Conservation (phyloP, 1,140 invertebrate species). For the Drosophila rufa region DNA sequence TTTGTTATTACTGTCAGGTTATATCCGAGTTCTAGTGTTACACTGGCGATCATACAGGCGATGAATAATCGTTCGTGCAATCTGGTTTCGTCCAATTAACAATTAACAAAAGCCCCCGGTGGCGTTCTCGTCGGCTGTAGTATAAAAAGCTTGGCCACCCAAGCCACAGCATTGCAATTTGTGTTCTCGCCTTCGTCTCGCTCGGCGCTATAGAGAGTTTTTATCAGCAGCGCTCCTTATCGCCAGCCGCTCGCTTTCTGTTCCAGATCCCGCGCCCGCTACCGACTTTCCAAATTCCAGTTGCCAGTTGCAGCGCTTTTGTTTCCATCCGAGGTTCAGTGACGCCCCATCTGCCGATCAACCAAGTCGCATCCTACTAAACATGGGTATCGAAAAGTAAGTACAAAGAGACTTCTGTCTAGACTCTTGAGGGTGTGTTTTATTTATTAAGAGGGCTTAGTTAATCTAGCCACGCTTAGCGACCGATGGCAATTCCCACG, state of each 20-base stretch:
- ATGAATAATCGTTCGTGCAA: conserved; percentile 68
- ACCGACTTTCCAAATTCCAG: conserved; percentile 26
- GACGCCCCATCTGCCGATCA: conserved; percentile 52
- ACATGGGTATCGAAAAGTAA: conserved; percentile 73
- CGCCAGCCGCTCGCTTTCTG: conserved; percentile 33
- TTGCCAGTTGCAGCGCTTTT: conserved; percentile 35
- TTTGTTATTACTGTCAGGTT: conserved; percentile 35
- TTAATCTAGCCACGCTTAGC: conserved; percentile 14
- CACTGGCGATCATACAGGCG: conserved; percentile 49
- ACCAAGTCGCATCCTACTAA: conserved; percentile 51
- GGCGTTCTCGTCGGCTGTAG: conserved; percentile 20
- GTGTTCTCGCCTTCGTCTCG: not conserved
- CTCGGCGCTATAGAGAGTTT: not conserved
- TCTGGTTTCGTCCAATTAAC: conserved; percentile 31
- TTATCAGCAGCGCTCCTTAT: conserved; percentile 57
- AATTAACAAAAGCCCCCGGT: conserved; percentile 29
- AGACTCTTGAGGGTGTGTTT: conserved; percentile 8
- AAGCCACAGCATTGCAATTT: conserved; percentile 38
- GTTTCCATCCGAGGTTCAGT: conserved; percentile 49
- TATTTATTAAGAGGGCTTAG: conserved; percentile 2
- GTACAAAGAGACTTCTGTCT: conserved; percentile 23
- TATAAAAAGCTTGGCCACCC: conserved; percentile 54
- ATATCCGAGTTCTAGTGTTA: conserved; percentile 54
- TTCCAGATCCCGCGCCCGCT: conserved; percentile 40
- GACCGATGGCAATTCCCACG: not conserved